Base-by-base conservation (phyloP, 2,113 vertebrate species). In the Poeciliopsis retropinna region DNA sequence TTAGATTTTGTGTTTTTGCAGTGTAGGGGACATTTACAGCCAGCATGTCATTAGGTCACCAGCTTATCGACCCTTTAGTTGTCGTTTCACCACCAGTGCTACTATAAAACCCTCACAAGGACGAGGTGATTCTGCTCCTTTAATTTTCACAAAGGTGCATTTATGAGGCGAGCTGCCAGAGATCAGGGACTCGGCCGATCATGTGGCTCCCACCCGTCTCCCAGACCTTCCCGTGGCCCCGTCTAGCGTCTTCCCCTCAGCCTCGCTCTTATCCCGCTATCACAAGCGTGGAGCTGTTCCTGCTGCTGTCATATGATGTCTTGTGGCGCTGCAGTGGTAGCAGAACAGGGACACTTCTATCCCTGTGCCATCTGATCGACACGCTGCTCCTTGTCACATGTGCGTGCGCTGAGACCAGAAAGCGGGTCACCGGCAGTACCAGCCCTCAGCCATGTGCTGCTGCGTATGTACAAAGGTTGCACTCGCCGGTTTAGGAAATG, bases 261-360 rank as follows among this genome's bases (percentile, higher is more conserved):
- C 78, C 80, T 87, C 66, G 31, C 65, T 81, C 81, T 74, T 57
- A 72, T 67, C 65, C 61, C 7, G 60, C 67, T 51, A 66, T 91
- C 91, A 93, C 92, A 94, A 93, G 87, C 79, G 64, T 71, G 88
- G 79, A 93, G 91, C 93, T 96, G 95, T 95, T 95, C 83, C 94
- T 94, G 94, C 92, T 93, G 92, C 94, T 96, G 95, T 98, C 97
- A 96, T 97, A 95, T 93, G 96, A 96, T 94, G 90, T 91, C 89
- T 92, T 93, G 94, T 95, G 95, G 95, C 92, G 93, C 90, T 89
- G 95, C 95, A 95, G 92, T 95, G 95, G 93, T 94, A 94, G 80
- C 86, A 95, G 95, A 98, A 97, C 97, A 98, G 96, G 94, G 95
- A 96, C 96, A 98, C 94, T 96, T 96, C 96, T 97, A 96, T 97